Evolutionary conservation across 2,797 vertebrate species (phyloP).

Genomic region (Spinus pinus): DNA sequence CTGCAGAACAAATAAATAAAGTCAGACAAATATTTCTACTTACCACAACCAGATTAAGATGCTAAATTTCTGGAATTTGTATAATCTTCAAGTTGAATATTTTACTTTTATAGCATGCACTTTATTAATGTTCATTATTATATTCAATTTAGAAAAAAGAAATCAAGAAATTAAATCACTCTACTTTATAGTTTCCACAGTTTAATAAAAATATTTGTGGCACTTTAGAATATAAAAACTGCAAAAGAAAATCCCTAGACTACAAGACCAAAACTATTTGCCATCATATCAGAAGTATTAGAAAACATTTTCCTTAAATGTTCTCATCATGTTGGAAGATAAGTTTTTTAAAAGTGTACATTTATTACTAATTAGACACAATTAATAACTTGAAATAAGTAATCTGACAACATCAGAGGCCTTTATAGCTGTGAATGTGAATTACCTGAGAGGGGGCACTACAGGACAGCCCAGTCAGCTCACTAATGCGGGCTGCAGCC

Average conservation of each 20-base stretch:
- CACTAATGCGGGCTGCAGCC: slow-evolving; percentile 92
- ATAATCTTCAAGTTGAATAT: not conserved
- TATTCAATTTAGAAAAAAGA: not conserved
- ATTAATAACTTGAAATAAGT: not conserved
- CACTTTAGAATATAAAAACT: not conserved
- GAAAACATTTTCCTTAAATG: not conserved
- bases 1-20: not conserved
- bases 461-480: slow-evolving; percentile 93
- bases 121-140: not conserved
- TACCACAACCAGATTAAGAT: not conserved
- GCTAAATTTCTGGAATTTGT: not conserved
- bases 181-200: not conserved
- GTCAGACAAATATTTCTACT: not conserved
- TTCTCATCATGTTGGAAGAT: not conserved
- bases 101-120: not conserved
- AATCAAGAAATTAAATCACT: not conserved
- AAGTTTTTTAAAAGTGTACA: accelerated
- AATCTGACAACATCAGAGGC: not conserved
- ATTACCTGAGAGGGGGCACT: slow-evolving; percentile 97
- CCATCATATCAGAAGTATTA: not conserved
- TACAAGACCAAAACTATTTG: not conserved
- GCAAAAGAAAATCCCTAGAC: not conserved
- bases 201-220: not conserved
- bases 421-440: not conserved
- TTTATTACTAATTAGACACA: not conserved